Conservation (phyloP, 2,113 vertebrate species). For the Ceyx margarethae region DNA sequence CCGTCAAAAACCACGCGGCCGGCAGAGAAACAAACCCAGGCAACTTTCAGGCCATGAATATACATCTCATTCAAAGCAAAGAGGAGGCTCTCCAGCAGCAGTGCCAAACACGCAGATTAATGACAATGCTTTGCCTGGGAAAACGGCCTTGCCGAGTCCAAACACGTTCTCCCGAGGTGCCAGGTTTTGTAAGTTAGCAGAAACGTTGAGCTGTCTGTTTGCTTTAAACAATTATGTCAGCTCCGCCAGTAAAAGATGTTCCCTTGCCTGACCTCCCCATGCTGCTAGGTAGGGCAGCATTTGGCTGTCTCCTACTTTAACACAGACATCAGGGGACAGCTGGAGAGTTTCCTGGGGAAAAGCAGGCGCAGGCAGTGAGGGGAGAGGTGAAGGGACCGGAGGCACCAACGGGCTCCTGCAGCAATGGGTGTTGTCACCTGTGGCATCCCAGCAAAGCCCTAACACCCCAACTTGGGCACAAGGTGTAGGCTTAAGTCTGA, state of each 20-base stretch:
- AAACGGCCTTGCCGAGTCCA: constrained; percentile 41
- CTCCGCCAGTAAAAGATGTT: constrained; percentile 43
- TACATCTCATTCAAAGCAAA: constrained; percentile 7
- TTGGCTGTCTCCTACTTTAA: background rate
- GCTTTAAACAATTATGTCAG: constrained; percentile 51
- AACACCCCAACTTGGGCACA: background rate
- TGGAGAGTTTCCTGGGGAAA: constrained; percentile 10
- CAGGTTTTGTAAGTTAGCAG: constrained; percentile 53
- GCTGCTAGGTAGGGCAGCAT: constrained; percentile 4
- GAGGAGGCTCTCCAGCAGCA: constrained; percentile 35
- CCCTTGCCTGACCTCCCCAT: background rate
- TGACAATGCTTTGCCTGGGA: constrained; percentile 27
- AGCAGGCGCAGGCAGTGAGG: background rate
- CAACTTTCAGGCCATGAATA: constrained; percentile 40
- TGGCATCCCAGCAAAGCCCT: background rate
- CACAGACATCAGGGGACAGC: background rate
- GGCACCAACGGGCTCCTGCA: accelerated
- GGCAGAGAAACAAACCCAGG: background rate
- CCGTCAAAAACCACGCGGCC: background rate
- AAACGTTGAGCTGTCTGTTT: constrained; percentile 60
- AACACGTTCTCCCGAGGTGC: constrained; percentile 26
- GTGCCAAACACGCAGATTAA: constrained; percentile 23
- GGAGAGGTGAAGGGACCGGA: background rate
- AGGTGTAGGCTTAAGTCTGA: background rate
- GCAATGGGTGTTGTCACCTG: background rate